Conservation (phyloP, 2,113 vertebrate genomes). For the Rostratula benghalensis region DNA sequence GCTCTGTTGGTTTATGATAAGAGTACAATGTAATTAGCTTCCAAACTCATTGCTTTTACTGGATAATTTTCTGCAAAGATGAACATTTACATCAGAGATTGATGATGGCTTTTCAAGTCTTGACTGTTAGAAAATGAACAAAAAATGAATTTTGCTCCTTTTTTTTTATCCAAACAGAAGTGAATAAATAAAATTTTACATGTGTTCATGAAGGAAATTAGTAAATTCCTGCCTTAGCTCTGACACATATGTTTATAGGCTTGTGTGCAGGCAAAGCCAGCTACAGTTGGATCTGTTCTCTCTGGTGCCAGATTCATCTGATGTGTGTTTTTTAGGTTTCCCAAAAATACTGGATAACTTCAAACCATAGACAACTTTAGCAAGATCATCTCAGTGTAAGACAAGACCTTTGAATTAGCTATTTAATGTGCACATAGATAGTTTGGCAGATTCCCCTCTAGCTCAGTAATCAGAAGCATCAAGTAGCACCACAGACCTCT, state of each 20-base stretch:
- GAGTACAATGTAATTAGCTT: not conserved
- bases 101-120: not conserved
- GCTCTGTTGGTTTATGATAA: not conserved
- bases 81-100: not conserved
- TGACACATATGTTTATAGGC: not conserved
- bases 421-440: not conserved
- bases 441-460: not conserved
- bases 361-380: not conserved
- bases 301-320: not conserved
- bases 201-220: not conserved
- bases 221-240: not conserved
- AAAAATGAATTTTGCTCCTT: not conserved
- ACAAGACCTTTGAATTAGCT: not conserved
- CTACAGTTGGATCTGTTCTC: not conserved
- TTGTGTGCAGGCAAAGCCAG: not conserved
- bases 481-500: not conserved
- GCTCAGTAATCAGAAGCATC: not conserved
- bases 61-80: constrained; percentile 3
- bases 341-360: not conserved
- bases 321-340: not conserved
- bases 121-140: not conserved
- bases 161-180: not conserved
- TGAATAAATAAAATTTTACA: not conserved
- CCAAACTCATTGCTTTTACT: not conserved
- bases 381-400: not conserved